A percentile compares a stretch with the other conserved stretches of the same genome.
phyloP scores from a whole-genome alignment of 2,888 invertebrate genomes.

The Eilema griseolum region DNA sequence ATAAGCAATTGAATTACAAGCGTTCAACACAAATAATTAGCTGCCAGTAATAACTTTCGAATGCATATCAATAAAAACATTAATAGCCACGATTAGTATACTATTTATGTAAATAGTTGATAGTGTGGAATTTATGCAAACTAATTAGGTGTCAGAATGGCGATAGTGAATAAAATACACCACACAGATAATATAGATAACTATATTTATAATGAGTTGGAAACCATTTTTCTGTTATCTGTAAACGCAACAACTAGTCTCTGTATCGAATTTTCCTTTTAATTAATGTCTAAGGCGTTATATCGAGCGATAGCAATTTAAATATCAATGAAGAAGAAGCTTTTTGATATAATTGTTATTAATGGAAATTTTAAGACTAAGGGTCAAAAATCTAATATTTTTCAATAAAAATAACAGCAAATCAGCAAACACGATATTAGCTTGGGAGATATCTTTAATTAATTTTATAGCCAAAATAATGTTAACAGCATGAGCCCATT shows the following conservation, averaged over 20 bases:
- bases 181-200: constrained; percentile 14
- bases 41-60: constrained; percentile 31
- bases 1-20: constrained; percentile 39
- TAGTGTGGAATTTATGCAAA: constrained; percentile 34
- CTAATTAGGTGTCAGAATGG: constrained; percentile 41
- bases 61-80: constrained; percentile 23
- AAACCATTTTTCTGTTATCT: constrained; percentile 48
- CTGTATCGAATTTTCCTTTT: constrained; percentile 33
- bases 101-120: constrained; percentile 27
- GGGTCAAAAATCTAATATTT: constrained; percentile 8
- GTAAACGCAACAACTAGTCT: constrained; percentile 34
- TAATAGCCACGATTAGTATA: constrained; percentile 28
- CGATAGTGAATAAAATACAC: constrained; percentile 36
- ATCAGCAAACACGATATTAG: neutral
- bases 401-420: neutral
- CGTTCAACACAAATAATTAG: constrained; percentile 36
- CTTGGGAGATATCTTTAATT: neutral
- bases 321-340: constrained; percentile 7
- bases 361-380: neutral
- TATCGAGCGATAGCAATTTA: constrained; percentile 13
- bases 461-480: constrained; percentile 1
- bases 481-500: constrained; percentile 8
- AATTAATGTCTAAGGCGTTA: constrained; percentile 28
- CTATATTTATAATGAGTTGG: constrained; percentile 28
- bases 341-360: constrained; percentile 8